phyloP scores from a whole-genome alignment of 2,797 vertebrate genomes.

The Epinephelus coioides region DNA sequence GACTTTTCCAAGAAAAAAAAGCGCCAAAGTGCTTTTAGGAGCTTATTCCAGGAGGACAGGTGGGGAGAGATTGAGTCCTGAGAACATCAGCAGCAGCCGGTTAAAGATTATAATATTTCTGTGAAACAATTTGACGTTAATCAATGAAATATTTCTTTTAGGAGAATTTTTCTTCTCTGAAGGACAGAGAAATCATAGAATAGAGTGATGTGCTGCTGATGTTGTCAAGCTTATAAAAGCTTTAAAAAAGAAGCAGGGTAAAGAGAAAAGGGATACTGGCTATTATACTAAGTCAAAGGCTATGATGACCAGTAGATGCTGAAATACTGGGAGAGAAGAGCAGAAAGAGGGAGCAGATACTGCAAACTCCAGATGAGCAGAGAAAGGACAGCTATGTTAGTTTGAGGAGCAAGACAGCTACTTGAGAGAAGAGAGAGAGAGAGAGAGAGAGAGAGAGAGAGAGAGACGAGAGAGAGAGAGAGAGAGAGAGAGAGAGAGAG shows the following conservation, averaged over 20 bases:
- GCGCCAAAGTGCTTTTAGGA: conserved; percentile 44
- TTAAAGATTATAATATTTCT: not conserved
- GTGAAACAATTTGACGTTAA: not conserved
- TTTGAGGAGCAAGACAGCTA: conserved; percentile 37
- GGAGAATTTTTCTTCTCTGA: not conserved
- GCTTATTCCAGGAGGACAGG: conserved; percentile 33
- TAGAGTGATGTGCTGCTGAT: conserved; percentile 59
- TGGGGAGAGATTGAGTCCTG: conserved; percentile 50
- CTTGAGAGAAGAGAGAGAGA: conserved; percentile 4
- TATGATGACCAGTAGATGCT: conserved; percentile 2
- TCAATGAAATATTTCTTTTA: not conserved
- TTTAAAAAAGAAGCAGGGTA: conserved; percentile 5
- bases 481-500: no score
- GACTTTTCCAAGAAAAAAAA: conserved; percentile 8
- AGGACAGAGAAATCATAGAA: not conserved
- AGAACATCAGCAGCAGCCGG: conserved; percentile 72
- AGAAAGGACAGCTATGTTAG: conserved; percentile 48
- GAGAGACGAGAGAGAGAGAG: no score
- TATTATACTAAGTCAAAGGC: conserved; percentile 16
- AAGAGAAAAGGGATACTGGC: conserved; percentile 18
- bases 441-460: not conserved
- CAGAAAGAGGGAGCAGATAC: conserved; percentile 36
- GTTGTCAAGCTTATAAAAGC: conserved; percentile 54
- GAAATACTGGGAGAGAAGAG: conserved; percentile 28
- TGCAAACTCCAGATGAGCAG: conserved; percentile 41